Base-by-base conservation (phyloP, 2,113 vertebrate species). In the Periophthalmus modestus region DNA sequence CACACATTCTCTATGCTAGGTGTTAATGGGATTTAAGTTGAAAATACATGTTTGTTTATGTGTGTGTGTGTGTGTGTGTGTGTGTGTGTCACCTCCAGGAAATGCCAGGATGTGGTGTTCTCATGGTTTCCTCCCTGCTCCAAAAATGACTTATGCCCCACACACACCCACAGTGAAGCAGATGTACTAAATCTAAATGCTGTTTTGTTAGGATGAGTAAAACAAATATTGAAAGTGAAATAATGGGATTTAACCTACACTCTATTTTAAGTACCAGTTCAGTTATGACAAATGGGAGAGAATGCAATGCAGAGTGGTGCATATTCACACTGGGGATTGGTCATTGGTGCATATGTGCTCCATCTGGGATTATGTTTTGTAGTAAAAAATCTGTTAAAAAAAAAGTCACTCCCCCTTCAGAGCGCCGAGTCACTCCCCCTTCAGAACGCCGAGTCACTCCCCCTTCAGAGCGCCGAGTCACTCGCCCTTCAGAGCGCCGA, bases 91-190 rank as follows among this genome's bases (percentile, higher is more conserved):
- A 59, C 46, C 74, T 78, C 65, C 34, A 28, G 65, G 65, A 71
- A 58, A 71, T 71, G 21, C 68, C 50, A 50, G 57, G 57, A n/a
- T 48, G 52, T 80, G 74, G 58, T 33, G 77, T 21, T 71, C 72
- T 77, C 7, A 74, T 57, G 0, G 69, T 66, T 65, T 66, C 50
- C 39, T 65, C 39, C 58, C n/a, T 68, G 28, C 10, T 69, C 33
- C 61, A 33, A 28, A 0, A 0, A 63, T 73, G 67, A 77, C 48
- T 69, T 21, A 65, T 68, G 43, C 13, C 61, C 13, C 61, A n/a
- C 46, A 46, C 43, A 54, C 61, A 59, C 50, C 65, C 14, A 3
- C 16, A 24, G 61, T 9, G 16, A 18, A 19, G 16, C 34, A 63
- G 16, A 36, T 34, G 33, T 18, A 18, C 5, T 33, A n/a, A 0